Evolutionary conservation across 2,888 invertebrate species (phyloP).

Genomic region (Conops quadrifasciatus): DNA sequence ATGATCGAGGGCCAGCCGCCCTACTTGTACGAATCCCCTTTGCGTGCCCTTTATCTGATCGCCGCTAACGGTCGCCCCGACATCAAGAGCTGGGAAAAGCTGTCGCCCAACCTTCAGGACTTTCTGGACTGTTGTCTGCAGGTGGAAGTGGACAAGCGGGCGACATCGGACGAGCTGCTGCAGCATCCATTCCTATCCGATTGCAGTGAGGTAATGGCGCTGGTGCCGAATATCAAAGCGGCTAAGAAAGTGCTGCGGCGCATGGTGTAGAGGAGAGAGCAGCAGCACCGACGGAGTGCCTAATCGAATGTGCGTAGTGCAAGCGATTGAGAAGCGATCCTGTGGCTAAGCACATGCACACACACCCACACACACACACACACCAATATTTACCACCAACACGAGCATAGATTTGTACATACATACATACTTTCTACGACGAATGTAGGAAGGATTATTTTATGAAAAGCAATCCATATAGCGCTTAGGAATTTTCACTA

Average conservation of each 20-base stretch:
- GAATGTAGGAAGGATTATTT: neutral
- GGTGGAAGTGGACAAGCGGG: slow-evolving; percentile 87
- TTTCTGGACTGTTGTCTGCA: slow-evolving; percentile 90
- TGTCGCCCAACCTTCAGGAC: slow-evolving; percentile 80
- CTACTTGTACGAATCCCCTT: slow-evolving; percentile 92
- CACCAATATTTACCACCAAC: neutral
- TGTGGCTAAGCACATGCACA: too few relatives aligned
- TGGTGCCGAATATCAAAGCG: slow-evolving; percentile 90
- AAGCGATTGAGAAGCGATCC: neutral
- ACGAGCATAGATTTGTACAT: slow-evolving; percentile 16
- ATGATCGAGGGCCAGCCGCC: slow-evolving; percentile 98
- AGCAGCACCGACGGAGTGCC: slow-evolving; percentile 1
- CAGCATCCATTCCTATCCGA: slow-evolving; percentile 90
- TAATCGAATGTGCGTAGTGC: neutral
- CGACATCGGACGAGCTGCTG: slow-evolving; percentile 86
- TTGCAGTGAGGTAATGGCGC: slow-evolving; percentile 80
- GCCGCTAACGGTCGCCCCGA: slow-evolving; percentile 95
- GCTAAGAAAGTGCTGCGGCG: slow-evolving; percentile 81
- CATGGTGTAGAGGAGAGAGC: slow-evolving; percentile 56
- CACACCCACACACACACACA: slow-evolving; percentile 3
- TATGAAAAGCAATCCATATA: too few relatives aligned
- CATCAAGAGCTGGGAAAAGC: slow-evolving; percentile 81
- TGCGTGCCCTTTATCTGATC: slow-evolving; percentile 92
- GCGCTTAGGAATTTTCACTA: too few relatives aligned
- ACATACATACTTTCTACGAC: slow-evolving; percentile 1